phyloP scores from a whole-genome alignment of 2,888 invertebrate species.

The Drosophila niveifrons region DNA sequence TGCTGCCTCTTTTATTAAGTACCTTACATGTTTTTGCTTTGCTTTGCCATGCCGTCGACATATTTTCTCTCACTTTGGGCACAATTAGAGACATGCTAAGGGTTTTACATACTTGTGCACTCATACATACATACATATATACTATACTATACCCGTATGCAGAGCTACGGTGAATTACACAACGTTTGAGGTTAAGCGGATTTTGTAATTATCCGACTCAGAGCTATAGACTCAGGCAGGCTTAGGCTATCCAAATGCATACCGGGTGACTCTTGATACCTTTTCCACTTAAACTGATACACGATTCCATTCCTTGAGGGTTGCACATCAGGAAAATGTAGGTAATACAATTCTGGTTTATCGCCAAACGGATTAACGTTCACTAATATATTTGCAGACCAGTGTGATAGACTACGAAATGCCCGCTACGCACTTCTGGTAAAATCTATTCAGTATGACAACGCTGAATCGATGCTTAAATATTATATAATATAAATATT shows the following conservation, averaged over 20 bases:
- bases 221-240: slow-evolving; percentile 38
- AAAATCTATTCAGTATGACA: neutral
- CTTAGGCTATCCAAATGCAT: slow-evolving; percentile 34
- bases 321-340: neutral
- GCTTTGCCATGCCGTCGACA: slow-evolving; percentile 39
- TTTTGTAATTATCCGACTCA: slow-evolving; percentile 83
- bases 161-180: slow-evolving; percentile 77
- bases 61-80: slow-evolving; percentile 58
- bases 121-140: neutral
- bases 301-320: neutral
- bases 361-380: neutral
- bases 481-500: too few species aligned
- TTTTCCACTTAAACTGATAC: neutral
- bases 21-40: slow-evolving; percentile 37
- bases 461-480: too few species aligned
- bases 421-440: too few species aligned
- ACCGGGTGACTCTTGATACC: slow-evolving; percentile 8
- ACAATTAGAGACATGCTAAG: slow-evolving; percentile 71
- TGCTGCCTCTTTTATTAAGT: slow-evolving; percentile 49
- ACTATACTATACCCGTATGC: slow-evolving; percentile 15
- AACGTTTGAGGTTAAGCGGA: slow-evolving; percentile 83
- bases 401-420: too few species aligned
- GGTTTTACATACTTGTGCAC: slow-evolving; percentile 18
- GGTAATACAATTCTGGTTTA: neutral
- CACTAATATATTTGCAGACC: neutral